A percentile compares a stretch with the other conserved stretches of the same genome.
Conservation (phyloP, 2,113 vertebrate species). For the Pelecanoides urinatrix region DNA sequence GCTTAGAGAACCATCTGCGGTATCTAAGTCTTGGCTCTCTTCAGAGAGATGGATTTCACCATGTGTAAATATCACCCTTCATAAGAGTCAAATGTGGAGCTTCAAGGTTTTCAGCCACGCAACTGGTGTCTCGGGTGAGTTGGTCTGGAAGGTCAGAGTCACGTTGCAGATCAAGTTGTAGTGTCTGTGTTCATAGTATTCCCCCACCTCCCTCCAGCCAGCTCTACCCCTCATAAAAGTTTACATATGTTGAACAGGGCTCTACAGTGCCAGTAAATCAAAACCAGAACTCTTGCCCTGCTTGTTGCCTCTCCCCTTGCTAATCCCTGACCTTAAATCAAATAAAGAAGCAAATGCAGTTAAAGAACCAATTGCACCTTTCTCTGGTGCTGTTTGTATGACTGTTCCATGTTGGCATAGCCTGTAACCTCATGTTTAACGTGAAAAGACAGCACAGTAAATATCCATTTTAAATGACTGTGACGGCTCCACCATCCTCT, state of each 20-base stretch:
- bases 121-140: neutral
- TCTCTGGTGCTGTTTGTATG: neutral
- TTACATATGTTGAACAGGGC: neutral
- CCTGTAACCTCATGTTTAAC: neutral
- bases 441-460: conserved; percentile 22
- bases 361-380: neutral
- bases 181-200: neutral
- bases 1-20: neutral
- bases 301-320: neutral
- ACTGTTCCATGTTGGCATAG: neutral
- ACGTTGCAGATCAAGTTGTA: fast-evolving
- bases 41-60: neutral
- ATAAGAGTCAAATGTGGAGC: neutral
- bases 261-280: neutral
- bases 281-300: neutral
- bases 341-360: neutral
- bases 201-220: neutral
- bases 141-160: neutral
- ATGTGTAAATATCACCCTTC: neutral
- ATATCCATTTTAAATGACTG: neutral
- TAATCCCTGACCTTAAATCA: neutral
- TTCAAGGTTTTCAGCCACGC: neutral
- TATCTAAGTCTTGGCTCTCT: neutral
- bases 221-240: neutral
- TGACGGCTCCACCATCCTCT: neutral